Evolutionary conservation across 2,113 vertebrate species (phyloP).

Genomic region (Erythrolamprus reginae): DNA sequence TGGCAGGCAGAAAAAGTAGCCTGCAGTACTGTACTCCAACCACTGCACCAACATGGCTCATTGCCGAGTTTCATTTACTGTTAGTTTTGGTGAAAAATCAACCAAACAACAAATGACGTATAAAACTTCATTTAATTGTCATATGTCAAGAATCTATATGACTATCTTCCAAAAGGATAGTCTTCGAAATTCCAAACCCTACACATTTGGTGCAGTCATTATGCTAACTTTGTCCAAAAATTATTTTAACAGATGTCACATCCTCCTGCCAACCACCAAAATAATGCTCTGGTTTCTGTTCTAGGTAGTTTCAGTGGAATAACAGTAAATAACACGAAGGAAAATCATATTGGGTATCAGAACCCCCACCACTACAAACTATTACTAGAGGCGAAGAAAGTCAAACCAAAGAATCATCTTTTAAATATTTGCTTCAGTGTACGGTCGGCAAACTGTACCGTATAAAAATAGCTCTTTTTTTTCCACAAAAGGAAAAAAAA

Average conservation of each 20-base stretch:
- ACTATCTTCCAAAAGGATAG: neutral
- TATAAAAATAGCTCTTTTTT: slow-evolving; percentile 51
- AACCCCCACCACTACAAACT: slow-evolving; percentile 55
- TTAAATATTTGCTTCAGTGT: slow-evolving; percentile 44
- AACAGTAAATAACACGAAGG: slow-evolving; percentile 61
- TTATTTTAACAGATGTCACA: neutral
- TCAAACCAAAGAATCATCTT: slow-evolving; percentile 59
- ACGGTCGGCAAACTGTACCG: slow-evolving; percentile 58
- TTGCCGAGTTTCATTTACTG: neutral
- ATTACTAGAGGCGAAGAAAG: slow-evolving; percentile 64
- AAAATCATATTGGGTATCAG: slow-evolving; percentile 53
- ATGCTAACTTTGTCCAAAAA: neutral
- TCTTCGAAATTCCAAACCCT: neutral
- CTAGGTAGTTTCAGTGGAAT: slow-evolving; percentile 52
- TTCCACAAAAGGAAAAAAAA: slow-evolving; percentile 17
- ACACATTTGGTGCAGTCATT: neutral
- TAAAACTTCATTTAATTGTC: neutral
- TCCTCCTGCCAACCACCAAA: neutral
- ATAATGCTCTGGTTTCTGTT: neutral
- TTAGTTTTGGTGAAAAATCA: neutral
- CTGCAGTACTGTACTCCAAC: too few species aligned
- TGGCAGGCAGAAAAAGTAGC: too few species aligned
- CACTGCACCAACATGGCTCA: too few species aligned
- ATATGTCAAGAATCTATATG: neutral
- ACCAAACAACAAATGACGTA: neutral